Percentiles rank a stretch among this genome's conserved stretches.
phyloP scores from a whole-genome alignment of 2,888 invertebrate species.

The Osedax frankpressi region DNA sequence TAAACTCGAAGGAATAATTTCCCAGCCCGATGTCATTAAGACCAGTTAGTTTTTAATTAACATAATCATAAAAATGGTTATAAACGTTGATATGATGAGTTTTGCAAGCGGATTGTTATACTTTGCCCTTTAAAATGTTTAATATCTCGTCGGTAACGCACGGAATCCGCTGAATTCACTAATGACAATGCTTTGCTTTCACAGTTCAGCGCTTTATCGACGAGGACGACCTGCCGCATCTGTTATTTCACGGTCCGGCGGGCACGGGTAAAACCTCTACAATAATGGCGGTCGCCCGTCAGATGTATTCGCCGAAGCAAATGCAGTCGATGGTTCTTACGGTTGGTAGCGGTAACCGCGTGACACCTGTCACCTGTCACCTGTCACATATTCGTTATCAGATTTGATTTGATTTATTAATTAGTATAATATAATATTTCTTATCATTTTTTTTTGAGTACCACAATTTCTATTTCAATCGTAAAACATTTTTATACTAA shows the following conservation, averaged over 20 bases:
- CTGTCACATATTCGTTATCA: no score
- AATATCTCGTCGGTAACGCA: no score
- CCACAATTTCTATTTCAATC: no score
- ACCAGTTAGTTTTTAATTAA: conserved; percentile 60
- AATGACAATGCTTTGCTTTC: no score
- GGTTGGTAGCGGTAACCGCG: conserved; percentile 32
- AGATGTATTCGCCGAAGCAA: conserved; percentile 75
- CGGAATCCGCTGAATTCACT: no score
- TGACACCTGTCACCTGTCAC: neutral
- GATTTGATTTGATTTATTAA: no score
- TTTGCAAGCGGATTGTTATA: no score
- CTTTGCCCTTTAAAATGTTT: no score
- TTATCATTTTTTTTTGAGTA: no score
- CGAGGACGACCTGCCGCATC: conserved; percentile 81
- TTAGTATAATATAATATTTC: no score
- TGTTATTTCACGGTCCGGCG: conserved; percentile 92
- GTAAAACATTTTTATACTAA: no score
- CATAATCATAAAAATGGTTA: neutral
- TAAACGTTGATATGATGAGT: no score
- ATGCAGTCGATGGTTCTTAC: conserved; percentile 78
- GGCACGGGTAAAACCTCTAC: conserved; percentile 95
- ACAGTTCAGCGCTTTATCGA: conserved; percentile 57
- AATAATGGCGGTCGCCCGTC: conserved; percentile 82
- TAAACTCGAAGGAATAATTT: conserved; percentile 78
- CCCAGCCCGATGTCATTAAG: conserved; percentile 87